Percentiles rank a stretch among this genome's conserved stretches.
Conservation (phyloP, 2,888 invertebrate genomes). For the Luperina testacea region DNA sequence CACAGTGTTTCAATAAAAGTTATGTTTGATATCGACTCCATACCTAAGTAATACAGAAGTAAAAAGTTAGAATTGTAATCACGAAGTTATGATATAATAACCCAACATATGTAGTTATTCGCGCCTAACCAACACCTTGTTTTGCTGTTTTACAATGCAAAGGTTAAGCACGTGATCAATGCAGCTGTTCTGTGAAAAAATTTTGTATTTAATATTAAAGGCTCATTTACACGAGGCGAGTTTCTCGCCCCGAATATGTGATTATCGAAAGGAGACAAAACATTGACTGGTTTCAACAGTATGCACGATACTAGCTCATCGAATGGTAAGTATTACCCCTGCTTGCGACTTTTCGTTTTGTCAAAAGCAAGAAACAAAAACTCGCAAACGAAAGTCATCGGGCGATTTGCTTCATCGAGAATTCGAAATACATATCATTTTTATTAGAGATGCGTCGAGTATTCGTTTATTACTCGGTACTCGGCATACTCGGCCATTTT, state of each 20-base stretch:
- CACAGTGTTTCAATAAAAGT: constrained; percentile 32
- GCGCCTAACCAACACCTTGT: constrained; percentile 41
- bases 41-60: constrained; percentile 7
- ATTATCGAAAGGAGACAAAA: not conserved
- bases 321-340: not conserved
- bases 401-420: no score
- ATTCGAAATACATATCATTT: no score
- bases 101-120: constrained; percentile 20
- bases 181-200: constrained; percentile 46
- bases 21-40: constrained; percentile 18
- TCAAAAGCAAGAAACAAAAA: no score
- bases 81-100: constrained; percentile 48
- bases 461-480: no score
- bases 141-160: constrained; percentile 37
- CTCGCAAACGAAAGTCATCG: no score
- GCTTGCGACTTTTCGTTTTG: not conserved
- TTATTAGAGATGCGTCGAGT: no score
- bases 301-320: not conserved
- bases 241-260: not conserved
- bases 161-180: constrained; percentile 24
- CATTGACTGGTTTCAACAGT: not conserved
- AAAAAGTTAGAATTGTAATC: constrained; percentile 32
- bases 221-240: not conserved
- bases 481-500: no score
- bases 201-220: constrained; percentile 1